Base-by-base conservation (phyloP, 1,140 invertebrate species). In the Leptopilina clavipes region DNA sequence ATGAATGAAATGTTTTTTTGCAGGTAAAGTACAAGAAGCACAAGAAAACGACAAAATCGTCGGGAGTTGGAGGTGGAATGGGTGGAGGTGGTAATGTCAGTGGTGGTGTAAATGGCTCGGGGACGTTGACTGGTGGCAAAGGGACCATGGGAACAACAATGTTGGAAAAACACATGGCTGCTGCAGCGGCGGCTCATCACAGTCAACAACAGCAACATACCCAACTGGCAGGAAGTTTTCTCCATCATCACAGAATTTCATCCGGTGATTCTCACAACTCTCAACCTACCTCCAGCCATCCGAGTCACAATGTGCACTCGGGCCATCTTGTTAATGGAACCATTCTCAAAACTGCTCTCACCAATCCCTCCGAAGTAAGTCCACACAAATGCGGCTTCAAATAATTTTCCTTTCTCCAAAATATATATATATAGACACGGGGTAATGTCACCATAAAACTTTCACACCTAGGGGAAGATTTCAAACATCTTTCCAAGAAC, bases 21-120 rank as follows among this genome's bases (percentile, higher is more conserved):
- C 83, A 95, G 94, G 97, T 99, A 9, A 99, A 99, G 91, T 99
- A 99, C 91, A 98, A 98, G 91, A 99, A 99, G 90, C 96, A 98
- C 90, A 98, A 98, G 92, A 97, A 98, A 87, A 92, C 93, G 18
- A 91, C 91, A 80, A 91, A 92, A 85, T 90, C 92, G 90, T 85
- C 79, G 92, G 91, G 90, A 84, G 89, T 89, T 80, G 91, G 85
- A 83, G 88, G 85, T 37, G 81, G 81, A 82, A 81, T 90, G 88
- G 82, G 91, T 84, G 77, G 88, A 82, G 80, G 83, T 3, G 79
- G 86, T 71, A 87, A 87, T 76, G 80, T 81, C 83, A 90, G 87
- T 71, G 91, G 87, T 81, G 91, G 87, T 81, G 89, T 87, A 31
- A 90, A 90, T 76, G 88, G 89, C 22, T 88, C 88, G 74, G 85